Conservation (phyloP, 2,113 vertebrate species). For the Theristicus caerulescens region DNA sequence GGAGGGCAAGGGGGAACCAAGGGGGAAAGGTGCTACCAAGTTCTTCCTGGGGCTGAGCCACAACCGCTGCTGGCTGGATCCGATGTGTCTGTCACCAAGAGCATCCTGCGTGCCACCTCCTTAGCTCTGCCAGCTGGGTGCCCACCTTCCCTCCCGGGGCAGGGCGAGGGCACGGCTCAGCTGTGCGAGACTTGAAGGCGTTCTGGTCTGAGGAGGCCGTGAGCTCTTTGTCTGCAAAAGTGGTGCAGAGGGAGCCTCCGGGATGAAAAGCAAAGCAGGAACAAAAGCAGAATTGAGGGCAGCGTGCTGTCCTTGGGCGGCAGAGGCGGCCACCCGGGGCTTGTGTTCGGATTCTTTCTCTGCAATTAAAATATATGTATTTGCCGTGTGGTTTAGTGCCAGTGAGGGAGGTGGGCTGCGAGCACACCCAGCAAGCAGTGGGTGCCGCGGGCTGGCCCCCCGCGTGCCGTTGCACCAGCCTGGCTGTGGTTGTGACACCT, state of each 20-base stretch:
- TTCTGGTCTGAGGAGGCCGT: background rate
- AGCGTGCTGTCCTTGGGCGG: background rate
- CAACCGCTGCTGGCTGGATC: accelerated
- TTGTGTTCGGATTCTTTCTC: background rate
- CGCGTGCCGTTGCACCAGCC: accelerated
- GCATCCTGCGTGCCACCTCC: background rate
- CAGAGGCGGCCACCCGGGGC: background rate
- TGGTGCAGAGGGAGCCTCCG: background rate
- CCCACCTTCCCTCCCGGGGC: background rate
- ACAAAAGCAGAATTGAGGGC: background rate
- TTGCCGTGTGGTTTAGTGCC: background rate
- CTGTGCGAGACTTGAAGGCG: background rate
- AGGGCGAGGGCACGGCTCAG: accelerated
- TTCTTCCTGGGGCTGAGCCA: background rate
- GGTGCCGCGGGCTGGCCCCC: background rate
- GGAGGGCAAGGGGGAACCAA: background rate
- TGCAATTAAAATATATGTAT: background rate
- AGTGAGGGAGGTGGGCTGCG: background rate
- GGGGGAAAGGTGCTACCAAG: background rate
- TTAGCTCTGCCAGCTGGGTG: accelerated
- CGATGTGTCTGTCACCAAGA: background rate
- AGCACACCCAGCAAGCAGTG: accelerated
- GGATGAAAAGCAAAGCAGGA: background rate
- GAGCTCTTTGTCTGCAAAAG: background rate
- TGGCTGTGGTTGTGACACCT: background rate